Conservation (phyloP, 1,140 invertebrate genomes). For the Bicyclus anynana region DNA sequence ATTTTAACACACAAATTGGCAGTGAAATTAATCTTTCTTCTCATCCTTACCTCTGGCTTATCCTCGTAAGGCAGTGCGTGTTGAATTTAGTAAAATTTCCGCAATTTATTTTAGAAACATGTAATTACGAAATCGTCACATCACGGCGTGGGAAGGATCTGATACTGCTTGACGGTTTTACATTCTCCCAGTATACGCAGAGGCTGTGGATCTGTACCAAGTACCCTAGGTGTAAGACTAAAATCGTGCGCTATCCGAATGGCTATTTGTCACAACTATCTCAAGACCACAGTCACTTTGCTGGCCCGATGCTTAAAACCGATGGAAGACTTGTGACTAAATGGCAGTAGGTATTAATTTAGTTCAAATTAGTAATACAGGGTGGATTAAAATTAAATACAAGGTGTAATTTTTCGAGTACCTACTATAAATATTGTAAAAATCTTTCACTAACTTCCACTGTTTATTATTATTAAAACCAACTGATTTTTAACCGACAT, state of each 20-base stretch:
- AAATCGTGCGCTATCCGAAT: slow-evolving; percentile 1
- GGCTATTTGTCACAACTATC: background rate
- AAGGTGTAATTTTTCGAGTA: no score
- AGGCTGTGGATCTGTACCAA: slow-evolving; percentile 18
- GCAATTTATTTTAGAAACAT: slow-evolving; percentile 1
- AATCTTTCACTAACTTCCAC: no score
- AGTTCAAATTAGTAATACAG: no score
- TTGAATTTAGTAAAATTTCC: background rate
- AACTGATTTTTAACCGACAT: no score
- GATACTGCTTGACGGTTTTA: slow-evolving; percentile 27
- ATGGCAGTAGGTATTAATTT: no score
- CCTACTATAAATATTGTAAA: no score
- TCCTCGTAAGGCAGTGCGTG: background rate
- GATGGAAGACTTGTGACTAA: slow-evolving; percentile 10
- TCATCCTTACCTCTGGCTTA: no score
- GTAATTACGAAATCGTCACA: slow-evolving; percentile 20
- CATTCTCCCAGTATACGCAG: slow-evolving; percentile 12
- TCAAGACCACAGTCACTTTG: slow-evolving; percentile 6
- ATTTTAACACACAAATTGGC: no score
- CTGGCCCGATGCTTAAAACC: background rate
- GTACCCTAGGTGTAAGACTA: slow-evolving; percentile 19
- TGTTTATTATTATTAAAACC: no score
- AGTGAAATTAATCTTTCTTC: no score
- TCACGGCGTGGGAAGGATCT: slow-evolving; percentile 38
- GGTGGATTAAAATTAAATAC: no score